phyloP scores from a whole-genome alignment of 1,140 invertebrate species.

The Heterodera carotae region DNA sequence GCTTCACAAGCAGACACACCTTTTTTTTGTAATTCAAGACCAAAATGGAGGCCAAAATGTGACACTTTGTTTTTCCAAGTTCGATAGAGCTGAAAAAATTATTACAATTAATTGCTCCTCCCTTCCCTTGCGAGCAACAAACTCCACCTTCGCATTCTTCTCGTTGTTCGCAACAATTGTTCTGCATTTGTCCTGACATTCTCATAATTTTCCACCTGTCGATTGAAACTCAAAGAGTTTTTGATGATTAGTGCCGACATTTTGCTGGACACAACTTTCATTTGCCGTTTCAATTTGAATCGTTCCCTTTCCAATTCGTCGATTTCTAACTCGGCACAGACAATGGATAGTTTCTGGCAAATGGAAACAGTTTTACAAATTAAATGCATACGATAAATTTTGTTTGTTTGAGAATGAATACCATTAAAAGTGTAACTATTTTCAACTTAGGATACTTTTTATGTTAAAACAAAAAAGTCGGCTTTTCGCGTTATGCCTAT shows the following conservation, averaged over 20 bases:
- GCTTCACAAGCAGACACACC: constrained; percentile 30
- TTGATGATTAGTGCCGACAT: constrained; percentile 47
- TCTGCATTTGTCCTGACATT: constrained; percentile 34
- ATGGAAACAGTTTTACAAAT: background rate
- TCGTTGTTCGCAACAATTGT: constrained; percentile 32
- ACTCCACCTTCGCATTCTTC: constrained; percentile 35
- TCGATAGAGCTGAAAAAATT: constrained; percentile 29
- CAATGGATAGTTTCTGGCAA: constrained; percentile 38
- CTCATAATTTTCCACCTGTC: constrained; percentile 46
- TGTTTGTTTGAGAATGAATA: background rate
- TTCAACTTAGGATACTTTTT: background rate
- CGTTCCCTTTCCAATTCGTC: constrained; percentile 47
- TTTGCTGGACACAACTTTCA: constrained; percentile 55
- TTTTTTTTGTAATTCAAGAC: constrained; percentile 40
- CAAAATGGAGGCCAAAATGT: constrained; percentile 31
- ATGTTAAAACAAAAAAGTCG: too few species aligned
- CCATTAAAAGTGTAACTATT: constrained; percentile 4
- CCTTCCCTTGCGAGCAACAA: too few species aligned
- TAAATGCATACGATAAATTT: too few species aligned
- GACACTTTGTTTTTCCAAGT: constrained; percentile 19
- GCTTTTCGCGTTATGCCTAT: too few species aligned
- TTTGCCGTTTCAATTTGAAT: constrained; percentile 49
- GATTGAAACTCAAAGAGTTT: constrained; percentile 42
- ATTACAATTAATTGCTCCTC: too few species aligned
- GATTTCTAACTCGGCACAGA: constrained; percentile 43